Evolutionary conservation across 2,888 invertebrate genomes (phyloP).

Genomic region (Ophion ventricosus): DNA sequence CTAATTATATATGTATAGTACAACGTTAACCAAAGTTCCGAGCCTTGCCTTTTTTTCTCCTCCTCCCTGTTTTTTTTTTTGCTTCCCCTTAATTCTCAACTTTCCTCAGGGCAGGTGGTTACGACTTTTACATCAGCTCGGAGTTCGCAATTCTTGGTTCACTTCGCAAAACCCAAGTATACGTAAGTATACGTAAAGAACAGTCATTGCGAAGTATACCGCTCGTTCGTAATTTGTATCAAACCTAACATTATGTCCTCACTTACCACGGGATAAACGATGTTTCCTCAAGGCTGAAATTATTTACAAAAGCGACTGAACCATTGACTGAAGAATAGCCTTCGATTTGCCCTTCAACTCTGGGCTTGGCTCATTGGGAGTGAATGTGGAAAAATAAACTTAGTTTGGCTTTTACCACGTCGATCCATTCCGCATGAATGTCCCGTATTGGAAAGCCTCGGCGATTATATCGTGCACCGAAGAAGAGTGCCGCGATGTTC

Average conservation of each 20-base stretch:
- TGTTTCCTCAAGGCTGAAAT: slow-evolving; percentile 8
- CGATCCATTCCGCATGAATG: neutral
- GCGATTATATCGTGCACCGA: neutral
- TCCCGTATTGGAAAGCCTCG: neutral
- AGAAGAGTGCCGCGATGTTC: slow-evolving; percentile 1
- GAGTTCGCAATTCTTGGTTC: slow-evolving; percentile 9
- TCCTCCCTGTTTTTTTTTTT: too few species aligned
- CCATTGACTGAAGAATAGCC: neutral
- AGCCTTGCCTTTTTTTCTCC: slow-evolving; percentile 26
- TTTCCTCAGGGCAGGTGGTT: slow-evolving; percentile 22
- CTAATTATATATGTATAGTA: too few species aligned
- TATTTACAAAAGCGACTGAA: neutral
- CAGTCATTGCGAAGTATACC: neutral
- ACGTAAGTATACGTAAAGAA: neutral
- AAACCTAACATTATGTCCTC: slow-evolving; percentile 1
- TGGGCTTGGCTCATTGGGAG: neutral
- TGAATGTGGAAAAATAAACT: neutral
- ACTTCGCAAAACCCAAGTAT: neutral
- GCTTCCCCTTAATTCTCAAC: slow-evolving; percentile 26
- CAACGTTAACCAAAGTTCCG: neutral
- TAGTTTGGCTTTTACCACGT: too few species aligned
- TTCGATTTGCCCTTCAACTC: neutral
- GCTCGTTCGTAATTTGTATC: slow-evolving; percentile 13
- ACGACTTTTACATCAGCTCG: neutral
- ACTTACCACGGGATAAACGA: slow-evolving; percentile 9